Percentiles rank a stretch among this genome's conserved stretches.
These are phyloP conservation scores for Didymodactylos carnosus DNA, from an alignment of 2,888 invertebrate species.

Conservation along the genomic window DNA sequence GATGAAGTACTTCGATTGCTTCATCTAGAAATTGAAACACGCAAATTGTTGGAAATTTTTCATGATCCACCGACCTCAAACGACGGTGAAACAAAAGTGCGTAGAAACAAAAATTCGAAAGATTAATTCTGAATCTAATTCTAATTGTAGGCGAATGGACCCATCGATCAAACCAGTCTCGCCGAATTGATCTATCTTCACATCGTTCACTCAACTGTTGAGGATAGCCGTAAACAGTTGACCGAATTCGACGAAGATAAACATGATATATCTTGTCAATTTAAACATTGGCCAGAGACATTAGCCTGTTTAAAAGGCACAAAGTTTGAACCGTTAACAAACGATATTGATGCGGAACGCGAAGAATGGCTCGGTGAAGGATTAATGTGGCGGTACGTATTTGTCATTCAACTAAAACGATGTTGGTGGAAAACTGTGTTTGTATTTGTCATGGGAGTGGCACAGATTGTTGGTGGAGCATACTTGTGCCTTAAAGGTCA, in stretches of 20 bases:
- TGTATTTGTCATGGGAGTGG: not conserved
- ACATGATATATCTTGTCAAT: not conserved
- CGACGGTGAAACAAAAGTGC: not conserved
- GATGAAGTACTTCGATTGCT: not conserved
- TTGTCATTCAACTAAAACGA: not conserved
- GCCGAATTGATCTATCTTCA: not conserved
- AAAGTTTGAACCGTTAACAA: not conserved
- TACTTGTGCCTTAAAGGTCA: not conserved
- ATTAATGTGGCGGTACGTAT: not conserved
- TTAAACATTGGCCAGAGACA: not conserved
- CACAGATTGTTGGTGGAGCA: not conserved
- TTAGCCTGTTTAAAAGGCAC: not conserved
- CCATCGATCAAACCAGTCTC: not conserved
- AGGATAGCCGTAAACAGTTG: not conserved
- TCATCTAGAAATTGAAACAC: not conserved
- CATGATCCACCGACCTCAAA: not conserved
- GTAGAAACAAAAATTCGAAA: not conserved
- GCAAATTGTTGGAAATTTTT: not conserved
- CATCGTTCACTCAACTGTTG: not conserved
- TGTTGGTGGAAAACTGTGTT: not conserved
- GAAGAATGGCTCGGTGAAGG: not conserved
- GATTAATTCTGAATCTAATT: not conserved
- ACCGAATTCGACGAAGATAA: not conserved
- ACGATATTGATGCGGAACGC: not conserved
- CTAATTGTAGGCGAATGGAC: not conserved